Conservation (phyloP, 2,888 invertebrate species). For the Polydrusus cervinus region DNA sequence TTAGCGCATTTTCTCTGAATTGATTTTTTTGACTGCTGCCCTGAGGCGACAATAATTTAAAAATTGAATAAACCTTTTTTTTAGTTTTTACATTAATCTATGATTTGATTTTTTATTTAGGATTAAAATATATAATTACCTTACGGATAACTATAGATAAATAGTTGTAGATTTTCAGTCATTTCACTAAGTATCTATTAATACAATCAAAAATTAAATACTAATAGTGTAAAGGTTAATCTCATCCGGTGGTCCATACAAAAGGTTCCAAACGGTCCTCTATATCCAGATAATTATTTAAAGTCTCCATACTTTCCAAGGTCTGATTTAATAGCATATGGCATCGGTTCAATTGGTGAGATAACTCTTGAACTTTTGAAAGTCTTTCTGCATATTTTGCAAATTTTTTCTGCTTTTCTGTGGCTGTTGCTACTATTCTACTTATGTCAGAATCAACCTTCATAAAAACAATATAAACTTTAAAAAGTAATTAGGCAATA, state of each 20-base stretch:
- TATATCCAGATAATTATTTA: constrained; percentile 88
- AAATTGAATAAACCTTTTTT: too few species aligned
- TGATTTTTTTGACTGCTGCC: too few species aligned
- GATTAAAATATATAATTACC: too few species aligned
- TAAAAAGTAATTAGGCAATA: neutral
- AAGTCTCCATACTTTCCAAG: constrained; percentile 87
- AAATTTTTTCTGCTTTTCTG: constrained; percentile 88
- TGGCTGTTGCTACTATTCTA: constrained; percentile 79
- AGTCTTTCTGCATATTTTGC: constrained; percentile 91
- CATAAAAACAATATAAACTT: constrained; percentile 55
- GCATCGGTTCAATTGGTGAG: constrained; percentile 87
- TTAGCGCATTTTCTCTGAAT: too few species aligned
- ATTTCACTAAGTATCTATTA: neutral
- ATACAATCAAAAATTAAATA: neutral
- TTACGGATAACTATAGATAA: too few species aligned
- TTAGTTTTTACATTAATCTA: too few species aligned
- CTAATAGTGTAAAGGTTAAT: constrained; percentile 29
- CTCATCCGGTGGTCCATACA: constrained; percentile 86
- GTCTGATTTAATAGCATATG: constrained; percentile 89
- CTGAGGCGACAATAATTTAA: too few species aligned
- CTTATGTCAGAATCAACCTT: constrained; percentile 84
- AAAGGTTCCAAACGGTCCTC: constrained; percentile 91
- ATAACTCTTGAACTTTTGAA: constrained; percentile 86
- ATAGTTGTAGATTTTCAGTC: too few species aligned
- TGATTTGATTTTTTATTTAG: too few species aligned